Evolutionary conservation across 1,140 invertebrate species (phyloP), one percentile per base, ranked within the genome.

Genomic region (Stegodyphus mimosarum): DNA sequence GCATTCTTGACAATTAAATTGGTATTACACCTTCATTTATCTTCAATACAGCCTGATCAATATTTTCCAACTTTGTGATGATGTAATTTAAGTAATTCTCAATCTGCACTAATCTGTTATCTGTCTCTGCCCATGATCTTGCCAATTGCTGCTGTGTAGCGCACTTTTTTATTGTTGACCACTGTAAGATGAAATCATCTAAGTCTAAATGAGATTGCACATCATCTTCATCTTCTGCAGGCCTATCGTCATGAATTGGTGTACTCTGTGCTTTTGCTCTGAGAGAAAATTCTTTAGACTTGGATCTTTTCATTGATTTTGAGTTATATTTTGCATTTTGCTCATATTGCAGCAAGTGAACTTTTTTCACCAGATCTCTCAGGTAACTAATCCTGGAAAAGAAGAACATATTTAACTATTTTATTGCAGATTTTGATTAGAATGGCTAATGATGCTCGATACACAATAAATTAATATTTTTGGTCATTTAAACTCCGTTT

Each of bases 1-100:
- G 6, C 6, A 1, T 18, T 7, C 1, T 6, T 67, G 11, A n/a
- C 17, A 67, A 67, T 67, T 17, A 67, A n/a, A 67, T 67, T 67
- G 64, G 7, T 9, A 50, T n/a, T 15, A 9, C 55, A 52, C 60
- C 71, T 66, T 83, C 55, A 67, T 18, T 66, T 49, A 74, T 74
- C 74, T 83, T 83, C 15, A 10, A 33, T 6, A 83, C 49, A 7
- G 71, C 11, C 33, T 83, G 80, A 48, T 83, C 80, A 74, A 83
- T 73, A 48, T 67, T 74, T 67, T 83, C 80, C 48, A 83, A 33
- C 15, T 83, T 83, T 6, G 70, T 74, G 49, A 83, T 18, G 49
- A 83, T 73, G 9, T 83, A 83, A 51, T 70, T 83, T 74, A 83
- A 67, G 66, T 74, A 74, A 66, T 83, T 83, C 18, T 83, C 80